A percentile compares a stretch with the other conserved stretches of the same genome.
Conservation (phyloP, 2,797 vertebrate genomes). For the Coracias cyanogaster region DNA sequence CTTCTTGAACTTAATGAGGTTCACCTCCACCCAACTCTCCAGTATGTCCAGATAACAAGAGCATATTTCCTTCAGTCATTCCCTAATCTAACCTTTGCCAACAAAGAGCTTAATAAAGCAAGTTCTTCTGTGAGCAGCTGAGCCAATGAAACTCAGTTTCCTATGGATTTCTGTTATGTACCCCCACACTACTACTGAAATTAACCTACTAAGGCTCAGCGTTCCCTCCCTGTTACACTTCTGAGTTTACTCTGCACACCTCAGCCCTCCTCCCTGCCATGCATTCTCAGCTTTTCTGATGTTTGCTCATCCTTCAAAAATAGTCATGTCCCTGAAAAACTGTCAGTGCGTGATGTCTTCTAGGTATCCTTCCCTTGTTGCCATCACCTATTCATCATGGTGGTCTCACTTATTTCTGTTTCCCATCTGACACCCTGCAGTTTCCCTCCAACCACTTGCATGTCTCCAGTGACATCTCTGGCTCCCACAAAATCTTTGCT, state of each 20-base stretch:
- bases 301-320: background rate
- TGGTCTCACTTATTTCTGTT: background rate
- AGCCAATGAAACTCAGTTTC: background rate
- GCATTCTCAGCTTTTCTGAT: background rate
- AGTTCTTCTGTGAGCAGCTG: background rate
- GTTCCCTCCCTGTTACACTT: background rate
- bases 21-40: no score
- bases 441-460: background rate
- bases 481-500: background rate
- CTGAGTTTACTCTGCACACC: background rate
- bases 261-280: background rate
- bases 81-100: background rate
- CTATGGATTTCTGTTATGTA: background rate
- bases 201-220: background rate
- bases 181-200: background rate
- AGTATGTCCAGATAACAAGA: background rate
- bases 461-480: background rate
- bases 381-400: accelerated
- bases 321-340: background rate
- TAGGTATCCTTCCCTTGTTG: background rate
- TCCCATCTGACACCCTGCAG: background rate
- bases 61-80: background rate
- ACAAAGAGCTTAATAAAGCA: background rate
- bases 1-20: no score
- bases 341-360: background rate